Base-by-base conservation (phyloP, 92 coral and sea anemone genomes). In the Epizoanthus rinbou region DNA sequence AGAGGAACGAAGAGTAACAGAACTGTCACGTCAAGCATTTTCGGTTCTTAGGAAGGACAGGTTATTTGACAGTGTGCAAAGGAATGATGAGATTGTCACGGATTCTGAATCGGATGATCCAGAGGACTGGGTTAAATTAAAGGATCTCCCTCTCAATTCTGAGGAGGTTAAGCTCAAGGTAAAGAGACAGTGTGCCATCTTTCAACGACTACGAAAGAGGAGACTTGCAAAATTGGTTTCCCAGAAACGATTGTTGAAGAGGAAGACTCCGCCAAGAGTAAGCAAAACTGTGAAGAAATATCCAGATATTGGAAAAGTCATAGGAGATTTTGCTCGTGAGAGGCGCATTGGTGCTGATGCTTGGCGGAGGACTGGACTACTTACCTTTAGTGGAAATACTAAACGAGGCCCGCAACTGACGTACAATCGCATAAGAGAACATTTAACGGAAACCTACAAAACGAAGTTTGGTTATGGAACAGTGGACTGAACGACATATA, bases 381-480 rank as follows among this genome's bases (percentile, higher is more conserved):
- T 39, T 22, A 80, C 85, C 25, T 86, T 80, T 41, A 85, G 80
- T 73, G 88, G 93, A n/a, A 88, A 88, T 39, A 68, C 58, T 11
- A 84, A 84, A 58, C 43, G 45, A 18, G 91, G 91, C 14, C 82
- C 87, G 4, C 62, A 80, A 10, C 81, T 89, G 76, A 89, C 92
- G 17, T 89, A 75, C 75, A 9, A 58, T 31, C 18, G 84, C 13
- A 89, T 89, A 14, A 85, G 81, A 75, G 89, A 89, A 39, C 84
- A 85, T 52, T 57, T 80, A n/a, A 85, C 81, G 17, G 52, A 23
- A 33, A 85, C 81, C 59, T 89, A 89, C 64, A 65, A 78, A 25
- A 89, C 23, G 39, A 74, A 57, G 84, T 89, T 89, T 54, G 81
- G 92, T 22, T 89, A 75, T 57, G 92, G 92, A 62, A 86, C 92